Conservation (phyloP, 2,888 invertebrate genomes). For the Griposia aprilina region DNA sequence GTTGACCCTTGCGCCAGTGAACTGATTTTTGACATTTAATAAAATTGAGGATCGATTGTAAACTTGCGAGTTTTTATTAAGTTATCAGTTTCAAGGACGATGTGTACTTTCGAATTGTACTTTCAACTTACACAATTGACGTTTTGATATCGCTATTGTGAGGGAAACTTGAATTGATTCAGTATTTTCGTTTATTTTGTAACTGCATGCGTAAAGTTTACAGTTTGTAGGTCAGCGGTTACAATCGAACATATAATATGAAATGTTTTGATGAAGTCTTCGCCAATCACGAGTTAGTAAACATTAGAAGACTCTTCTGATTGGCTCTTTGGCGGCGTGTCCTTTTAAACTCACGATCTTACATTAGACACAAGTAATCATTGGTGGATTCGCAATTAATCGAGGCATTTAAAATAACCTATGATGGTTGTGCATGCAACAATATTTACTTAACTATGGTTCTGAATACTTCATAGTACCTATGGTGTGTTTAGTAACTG, state of each 20-base stretch:
- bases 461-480: slow-evolving; percentile 1
- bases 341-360: slow-evolving; percentile 65
- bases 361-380: slow-evolving; percentile 67
- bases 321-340: slow-evolving; percentile 62
- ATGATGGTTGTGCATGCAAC: slow-evolving; percentile 51
- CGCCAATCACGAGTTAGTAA: slow-evolving; percentile 57
- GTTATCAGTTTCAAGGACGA: slow-evolving; percentile 63
- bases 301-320: slow-evolving; percentile 46
- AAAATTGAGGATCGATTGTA: slow-evolving; percentile 65
- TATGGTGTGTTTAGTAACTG: not conserved
- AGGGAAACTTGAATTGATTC: slow-evolving; percentile 37
- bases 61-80: slow-evolving; percentile 53
- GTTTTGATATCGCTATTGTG: slow-evolving; percentile 34
- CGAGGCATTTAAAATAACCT: slow-evolving; percentile 61
- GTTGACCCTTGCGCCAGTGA: slow-evolving; percentile 71
- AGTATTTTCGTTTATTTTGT: slow-evolving; percentile 54
- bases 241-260: slow-evolving; percentile 61
- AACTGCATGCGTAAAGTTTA: slow-evolving; percentile 51
- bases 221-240: slow-evolving; percentile 63
- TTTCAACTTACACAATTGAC: slow-evolving; percentile 49
- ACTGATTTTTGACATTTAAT: slow-evolving; percentile 77
- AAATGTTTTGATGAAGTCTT: slow-evolving; percentile 62
- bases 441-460: slow-evolving; percentile 30
- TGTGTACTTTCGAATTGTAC: slow-evolving; percentile 62
- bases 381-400: slow-evolving; percentile 69